Conservation (phyloP, 2,888 invertebrate genomes). For the Syrista parreyssii region DNA sequence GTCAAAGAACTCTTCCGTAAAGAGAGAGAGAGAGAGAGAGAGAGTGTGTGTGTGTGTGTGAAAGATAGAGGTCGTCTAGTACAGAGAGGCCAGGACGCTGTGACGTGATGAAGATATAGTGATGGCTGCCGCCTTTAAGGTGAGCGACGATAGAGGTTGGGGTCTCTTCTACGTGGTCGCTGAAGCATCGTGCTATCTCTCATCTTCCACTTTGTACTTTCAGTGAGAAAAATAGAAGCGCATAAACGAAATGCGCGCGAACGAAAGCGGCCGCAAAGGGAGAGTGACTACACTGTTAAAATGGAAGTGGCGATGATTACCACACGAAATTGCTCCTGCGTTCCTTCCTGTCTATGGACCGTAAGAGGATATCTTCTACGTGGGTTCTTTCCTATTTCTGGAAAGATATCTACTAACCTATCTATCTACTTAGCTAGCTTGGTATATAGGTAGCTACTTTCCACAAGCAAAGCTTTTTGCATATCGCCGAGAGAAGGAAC, state of each 20-base stretch:
- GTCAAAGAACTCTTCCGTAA: constrained; percentile 21
- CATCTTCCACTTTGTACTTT: constrained; percentile 43
- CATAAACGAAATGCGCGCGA: not conserved
- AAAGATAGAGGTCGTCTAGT: not conserved
- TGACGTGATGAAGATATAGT: constrained; percentile 44
- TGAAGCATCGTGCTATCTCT: constrained; percentile 29
- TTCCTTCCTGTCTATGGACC: not conserved
- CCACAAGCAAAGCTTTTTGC: not conserved
- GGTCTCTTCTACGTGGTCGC: not conserved
- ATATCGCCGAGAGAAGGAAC: not conserved
- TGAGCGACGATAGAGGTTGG: not conserved
- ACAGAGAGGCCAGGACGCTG: not conserved
- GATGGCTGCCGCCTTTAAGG: constrained; percentile 21
- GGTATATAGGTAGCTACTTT: not conserved
- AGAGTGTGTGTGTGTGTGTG: no score
- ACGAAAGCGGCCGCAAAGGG: not conserved
- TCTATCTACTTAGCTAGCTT: not conserved
- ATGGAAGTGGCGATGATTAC: not conserved
- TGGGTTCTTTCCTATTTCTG: not conserved
- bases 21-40: not conserved
- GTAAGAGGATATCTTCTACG: not conserved
- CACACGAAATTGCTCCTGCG: not conserved
- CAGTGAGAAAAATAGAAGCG: constrained; percentile 29
- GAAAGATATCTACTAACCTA: not conserved
- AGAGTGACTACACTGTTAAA: not conserved